These are phyloP conservation scores for Cataglyphis livida DNA, from an alignment of 2,888 invertebrate genomes.

Conservation along the genomic window DNA sequence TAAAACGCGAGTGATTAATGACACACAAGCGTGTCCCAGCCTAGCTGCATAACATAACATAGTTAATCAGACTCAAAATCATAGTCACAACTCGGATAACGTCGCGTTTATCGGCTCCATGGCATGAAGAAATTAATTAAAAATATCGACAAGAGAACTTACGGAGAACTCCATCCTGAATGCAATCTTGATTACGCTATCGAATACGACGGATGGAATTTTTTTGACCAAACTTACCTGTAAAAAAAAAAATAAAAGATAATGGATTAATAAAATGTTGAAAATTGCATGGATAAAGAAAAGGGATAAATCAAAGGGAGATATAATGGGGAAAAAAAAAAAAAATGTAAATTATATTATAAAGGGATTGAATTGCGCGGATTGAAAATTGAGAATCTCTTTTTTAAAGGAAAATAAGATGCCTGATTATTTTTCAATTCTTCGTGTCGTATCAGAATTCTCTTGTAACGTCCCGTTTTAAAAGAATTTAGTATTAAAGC, in stretches of 20 bases:
- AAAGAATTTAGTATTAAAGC: neutral
- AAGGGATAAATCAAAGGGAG: neutral
- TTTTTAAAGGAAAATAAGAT: neutral
- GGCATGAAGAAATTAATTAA: constrained; percentile 24
- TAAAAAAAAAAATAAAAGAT: constrained; percentile 63
- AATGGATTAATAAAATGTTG: constrained; percentile 7
- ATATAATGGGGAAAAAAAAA: no score
- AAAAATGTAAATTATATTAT: neutral
- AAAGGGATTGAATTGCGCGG: neutral
- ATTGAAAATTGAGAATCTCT: neutral
- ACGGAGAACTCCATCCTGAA: constrained; percentile 44
- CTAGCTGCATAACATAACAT: constrained; percentile 33
- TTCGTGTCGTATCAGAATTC: neutral
- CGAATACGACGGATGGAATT: constrained; percentile 14
- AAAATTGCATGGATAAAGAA: neutral
- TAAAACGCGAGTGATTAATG: constrained; percentile 67
- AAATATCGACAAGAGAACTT: constrained; percentile 51
- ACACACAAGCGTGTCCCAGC: constrained; percentile 34
- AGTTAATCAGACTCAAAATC: constrained; percentile 49
- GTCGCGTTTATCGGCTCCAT: constrained; percentile 10
- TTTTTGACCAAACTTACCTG: constrained; percentile 66
- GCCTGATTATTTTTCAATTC: neutral
- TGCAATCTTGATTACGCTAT: constrained; percentile 22
- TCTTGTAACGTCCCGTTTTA: neutral
- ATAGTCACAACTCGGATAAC: constrained; percentile 16